Conservation (phyloP, 2,113 vertebrate species). For the Dipodomys spectabilis region DNA sequence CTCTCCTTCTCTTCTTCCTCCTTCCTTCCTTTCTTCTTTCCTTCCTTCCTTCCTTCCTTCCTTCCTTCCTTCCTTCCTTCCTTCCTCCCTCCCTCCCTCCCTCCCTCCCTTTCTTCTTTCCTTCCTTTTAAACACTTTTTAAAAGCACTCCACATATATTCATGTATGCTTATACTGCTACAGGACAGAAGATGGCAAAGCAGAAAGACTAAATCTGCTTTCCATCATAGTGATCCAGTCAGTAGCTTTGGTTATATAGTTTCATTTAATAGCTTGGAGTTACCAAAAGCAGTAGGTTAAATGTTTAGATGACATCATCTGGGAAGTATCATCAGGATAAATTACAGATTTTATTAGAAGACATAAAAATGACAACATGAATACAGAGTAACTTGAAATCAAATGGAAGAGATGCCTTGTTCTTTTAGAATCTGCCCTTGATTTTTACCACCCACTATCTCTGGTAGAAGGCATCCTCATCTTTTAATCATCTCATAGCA, state of each 20-base stretch:
- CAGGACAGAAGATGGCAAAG: not conserved
- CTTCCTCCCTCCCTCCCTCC: too few species aligned
- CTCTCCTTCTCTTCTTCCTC: too few species aligned
- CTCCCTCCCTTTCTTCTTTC: too few species aligned
- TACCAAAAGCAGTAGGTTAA: slow-evolving; percentile 60
- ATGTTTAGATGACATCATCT: slow-evolving; percentile 41
- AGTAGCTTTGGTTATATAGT: slow-evolving; percentile 50
- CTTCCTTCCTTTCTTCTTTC: too few species aligned
- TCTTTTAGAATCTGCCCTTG: not conserved
- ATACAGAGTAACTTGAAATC: slow-evolving; percentile 48
- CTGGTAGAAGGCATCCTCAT: not conserved
- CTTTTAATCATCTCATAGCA: not conserved
- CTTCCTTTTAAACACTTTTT: too few species aligned
- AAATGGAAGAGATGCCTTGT: not conserved
- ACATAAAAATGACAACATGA: slow-evolving; percentile 29
- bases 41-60: too few species aligned
- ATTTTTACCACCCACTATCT: not conserved
- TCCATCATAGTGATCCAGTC: slow-evolving; percentile 29
- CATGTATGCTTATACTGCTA: not conserved
- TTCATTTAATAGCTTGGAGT: slow-evolving; percentile 51
- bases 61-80: too few species aligned
- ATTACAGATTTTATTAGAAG: slow-evolving; percentile 66
- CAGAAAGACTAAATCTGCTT: slow-evolving; percentile 52
- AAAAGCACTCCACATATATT: too few species aligned
- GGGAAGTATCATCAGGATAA: slow-evolving; percentile 39